Base-by-base conservation (phyloP, 2,888 invertebrate species). In the Cartodere bifasciata region DNA sequence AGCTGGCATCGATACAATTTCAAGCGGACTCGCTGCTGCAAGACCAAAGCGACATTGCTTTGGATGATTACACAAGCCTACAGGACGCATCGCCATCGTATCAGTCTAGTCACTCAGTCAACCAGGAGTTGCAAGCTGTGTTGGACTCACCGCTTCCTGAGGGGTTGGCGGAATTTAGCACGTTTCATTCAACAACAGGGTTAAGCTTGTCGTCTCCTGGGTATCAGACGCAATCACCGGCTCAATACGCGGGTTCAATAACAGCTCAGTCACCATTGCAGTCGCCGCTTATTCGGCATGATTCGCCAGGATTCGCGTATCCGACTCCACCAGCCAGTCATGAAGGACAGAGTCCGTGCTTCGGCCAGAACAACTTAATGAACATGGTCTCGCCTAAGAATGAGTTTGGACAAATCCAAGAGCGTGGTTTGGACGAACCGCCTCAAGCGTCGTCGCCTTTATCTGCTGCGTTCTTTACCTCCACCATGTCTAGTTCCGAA, bases 261-360 rank as follows among this genome's bases (percentile, higher is more conserved):
- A 61, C 64, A 29, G 66, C 64, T 9, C 65, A 70, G 40, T 75
- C 74, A 1, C 75, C 76, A 0, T 45, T 75, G 36, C 72, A 75
- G 40, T 75, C 75, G 15, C 77, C 77, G 0, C 47, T 70, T 20
- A 64, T 68, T 12, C 57, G 67, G 37, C 70, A 70, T 46, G 71
- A 72, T 35, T 80, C 81, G n/a, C 81, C 81, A 1, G 75, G 79
- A 20, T 68, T 86, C 46, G 73, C 82, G 13, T 87, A 86, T 52
- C 86, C 87, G 2, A 87, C 87, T 5, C 87, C 87, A 13, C 86
- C 87, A 3, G 85, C 86, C 2, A 86, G 85, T 44, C 85, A 85
- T 46, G 86, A 85, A 61, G 83, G 83, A 13, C 74, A 78, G 36
- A 74, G 76, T 39, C 79, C 77, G 6, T 60, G 58, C 35, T 61